These are phyloP conservation scores for Helicolenus hilgendorfi DNA, from an alignment of 2,797 vertebrate genomes.

Conservation along the genomic window DNA sequence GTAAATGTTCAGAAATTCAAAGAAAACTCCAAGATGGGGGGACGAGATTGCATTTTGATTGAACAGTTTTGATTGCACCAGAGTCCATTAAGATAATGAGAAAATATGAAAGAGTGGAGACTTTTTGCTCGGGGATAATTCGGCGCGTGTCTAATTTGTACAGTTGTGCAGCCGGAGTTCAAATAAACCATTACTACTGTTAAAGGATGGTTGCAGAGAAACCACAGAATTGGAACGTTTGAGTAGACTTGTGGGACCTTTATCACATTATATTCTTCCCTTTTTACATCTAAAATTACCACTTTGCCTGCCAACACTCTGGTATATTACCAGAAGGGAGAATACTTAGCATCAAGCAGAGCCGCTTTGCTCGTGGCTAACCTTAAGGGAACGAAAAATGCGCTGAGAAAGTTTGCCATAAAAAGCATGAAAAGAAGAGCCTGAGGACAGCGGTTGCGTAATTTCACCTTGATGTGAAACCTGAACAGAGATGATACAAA, in stretches of 20 bases:
- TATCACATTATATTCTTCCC: not conserved
- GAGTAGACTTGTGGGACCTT: slow-evolving; percentile 20
- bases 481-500: slow-evolving; percentile 43
- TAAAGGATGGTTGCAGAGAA: slow-evolving; percentile 18
- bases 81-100: slow-evolving; percentile 53
- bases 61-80: slow-evolving; percentile 36
- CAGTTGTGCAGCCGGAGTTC: slow-evolving; percentile 18
- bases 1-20: slow-evolving; percentile 36
- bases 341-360: slow-evolving; percentile 60
- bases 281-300: slow-evolving; percentile 56
- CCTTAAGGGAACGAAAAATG: slow-evolving; percentile 69
- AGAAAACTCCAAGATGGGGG: slow-evolving; percentile 31
- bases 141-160: slow-evolving; percentile 37
- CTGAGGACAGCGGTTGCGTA: slow-evolving; percentile 46
- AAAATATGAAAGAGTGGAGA: slow-evolving; percentile 44
- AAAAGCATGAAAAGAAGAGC: slow-evolving; percentile 56
- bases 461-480: slow-evolving; percentile 62
- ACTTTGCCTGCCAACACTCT: slow-evolving; percentile 37
- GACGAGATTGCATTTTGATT: slow-evolving; percentile 37
- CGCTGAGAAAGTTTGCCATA: slow-evolving; percentile 55
- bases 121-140: slow-evolving; percentile 32
- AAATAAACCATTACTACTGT: slow-evolving; percentile 30
- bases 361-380: slow-evolving; percentile 67
- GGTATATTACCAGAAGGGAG: slow-evolving; percentile 57
- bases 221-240: slow-evolving; percentile 2